A percentile compares a stretch with the other conserved stretches of the same genome.
Evolutionary conservation across 2,797 vertebrate species (phyloP).

Genomic region (Platalea minor): DNA sequence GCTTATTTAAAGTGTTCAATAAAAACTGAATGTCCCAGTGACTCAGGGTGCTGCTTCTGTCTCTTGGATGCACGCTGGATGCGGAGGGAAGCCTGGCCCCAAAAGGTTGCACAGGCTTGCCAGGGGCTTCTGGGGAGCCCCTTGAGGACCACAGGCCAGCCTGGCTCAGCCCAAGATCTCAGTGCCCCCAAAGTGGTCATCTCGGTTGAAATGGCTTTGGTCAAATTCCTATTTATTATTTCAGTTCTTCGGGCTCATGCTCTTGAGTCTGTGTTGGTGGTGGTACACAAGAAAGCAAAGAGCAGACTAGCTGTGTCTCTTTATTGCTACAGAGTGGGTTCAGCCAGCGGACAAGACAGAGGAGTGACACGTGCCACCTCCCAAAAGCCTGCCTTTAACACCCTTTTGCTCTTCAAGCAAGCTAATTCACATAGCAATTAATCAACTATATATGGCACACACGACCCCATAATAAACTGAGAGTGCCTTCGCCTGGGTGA

Average conservation of each 20-base stretch:
- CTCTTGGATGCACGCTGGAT: accelerated
- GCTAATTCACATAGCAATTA: background rate
- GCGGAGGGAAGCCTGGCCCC: accelerated
- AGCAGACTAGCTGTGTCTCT: background rate
- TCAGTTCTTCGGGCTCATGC: background rate
- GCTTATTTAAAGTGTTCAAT: slow-evolving; percentile 72
- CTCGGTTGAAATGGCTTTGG: background rate
- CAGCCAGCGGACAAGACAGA: background rate
- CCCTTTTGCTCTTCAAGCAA: background rate
- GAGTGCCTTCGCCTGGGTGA: background rate
- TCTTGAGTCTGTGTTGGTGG: background rate
- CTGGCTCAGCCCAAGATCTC: background rate
- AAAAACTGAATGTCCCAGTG: slow-evolving; percentile 28
- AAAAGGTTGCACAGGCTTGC: background rate
- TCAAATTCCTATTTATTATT: background rate
- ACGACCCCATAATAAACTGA: background rate
- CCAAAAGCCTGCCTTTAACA: background rate
- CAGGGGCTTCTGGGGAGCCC: background rate
- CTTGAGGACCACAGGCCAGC: background rate
- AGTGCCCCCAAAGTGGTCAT: background rate
- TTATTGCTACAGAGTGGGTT: background rate
- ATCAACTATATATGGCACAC: background rate
- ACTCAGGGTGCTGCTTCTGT: background rate
- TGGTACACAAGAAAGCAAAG: background rate
- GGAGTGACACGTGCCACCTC: background rate